These are phyloP conservation scores for Ctenomys sociabilis DNA, from an alignment of 2,113 vertebrate genomes.

Conservation along the genomic window DNA sequence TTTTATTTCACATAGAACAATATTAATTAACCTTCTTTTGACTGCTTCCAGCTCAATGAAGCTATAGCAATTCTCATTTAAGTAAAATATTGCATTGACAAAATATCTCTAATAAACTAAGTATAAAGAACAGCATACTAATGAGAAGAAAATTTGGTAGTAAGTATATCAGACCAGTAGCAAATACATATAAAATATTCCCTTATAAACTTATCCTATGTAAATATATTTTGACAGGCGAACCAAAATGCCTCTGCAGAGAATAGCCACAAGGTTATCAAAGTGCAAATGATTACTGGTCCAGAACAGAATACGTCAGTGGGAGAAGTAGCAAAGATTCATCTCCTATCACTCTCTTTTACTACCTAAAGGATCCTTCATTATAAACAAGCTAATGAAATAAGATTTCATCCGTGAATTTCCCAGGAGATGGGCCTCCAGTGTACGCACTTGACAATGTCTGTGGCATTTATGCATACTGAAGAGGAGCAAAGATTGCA, in stretches of 20 bases:
- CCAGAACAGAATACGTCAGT: constrained; percentile 6
- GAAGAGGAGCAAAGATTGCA: not conserved
- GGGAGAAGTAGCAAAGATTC: constrained; percentile 28
- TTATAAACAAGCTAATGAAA: constrained; percentile 73
- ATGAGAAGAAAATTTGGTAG: constrained; percentile 38
- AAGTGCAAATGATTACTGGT: not conserved
- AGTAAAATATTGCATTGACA: constrained; percentile 61
- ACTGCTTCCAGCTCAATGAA: constrained; percentile 17
- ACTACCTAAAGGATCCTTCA: constrained; percentile 44
- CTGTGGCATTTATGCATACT: not conserved
- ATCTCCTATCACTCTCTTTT: constrained; percentile 49
- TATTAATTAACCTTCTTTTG: constrained; percentile 67
- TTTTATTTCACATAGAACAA: constrained; percentile 66
- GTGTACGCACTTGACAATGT: not conserved
- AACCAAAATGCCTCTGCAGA: not conserved
- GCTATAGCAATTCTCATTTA: constrained; percentile 34
- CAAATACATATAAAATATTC: not conserved
- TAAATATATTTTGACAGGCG: not conserved
- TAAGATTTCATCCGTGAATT: constrained; percentile 55
- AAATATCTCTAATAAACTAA: constrained; percentile 57
- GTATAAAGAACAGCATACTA: constrained; percentile 12
- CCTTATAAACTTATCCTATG: not conserved
- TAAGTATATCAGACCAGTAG: not conserved
- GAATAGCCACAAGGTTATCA: constrained; percentile 14
- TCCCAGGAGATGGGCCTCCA: constrained; percentile 31